Evolutionary conservation across 2,113 vertebrate genomes (phyloP).

Genomic region (Hippopotamus amphibius): DNA sequence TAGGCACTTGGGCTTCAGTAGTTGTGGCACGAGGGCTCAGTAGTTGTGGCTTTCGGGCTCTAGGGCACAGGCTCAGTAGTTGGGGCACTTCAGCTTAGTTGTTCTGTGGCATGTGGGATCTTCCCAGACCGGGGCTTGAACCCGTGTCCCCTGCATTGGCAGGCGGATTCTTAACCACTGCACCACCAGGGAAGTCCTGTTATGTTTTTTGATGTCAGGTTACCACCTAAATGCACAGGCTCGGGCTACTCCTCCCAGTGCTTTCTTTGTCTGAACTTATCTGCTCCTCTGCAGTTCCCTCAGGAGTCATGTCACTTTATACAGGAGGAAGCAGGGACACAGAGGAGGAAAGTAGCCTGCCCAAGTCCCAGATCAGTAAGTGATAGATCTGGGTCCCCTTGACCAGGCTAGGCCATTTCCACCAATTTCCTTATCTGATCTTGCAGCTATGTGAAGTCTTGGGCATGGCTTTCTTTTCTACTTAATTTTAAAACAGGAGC

Average conservation of each 20-base stretch:
- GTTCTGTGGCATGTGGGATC: too few relatives aligned
- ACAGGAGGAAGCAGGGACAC: not conserved
- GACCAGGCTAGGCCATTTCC: not conserved
- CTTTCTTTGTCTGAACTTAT: not conserved
- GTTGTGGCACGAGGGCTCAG: too few relatives aligned
- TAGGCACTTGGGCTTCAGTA: too few relatives aligned
- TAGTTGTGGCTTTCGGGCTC: too few relatives aligned
- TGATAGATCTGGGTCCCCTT: not conserved
- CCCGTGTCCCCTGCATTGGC: too few relatives aligned
- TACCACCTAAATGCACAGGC: not conserved
- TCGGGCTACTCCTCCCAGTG: not conserved
- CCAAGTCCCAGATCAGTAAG: not conserved
- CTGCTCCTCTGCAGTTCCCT: not conserved
- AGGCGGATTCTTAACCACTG: too few relatives aligned
- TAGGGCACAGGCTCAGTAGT: too few relatives aligned
- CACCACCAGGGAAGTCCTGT: too few relatives aligned
- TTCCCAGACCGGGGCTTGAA: too few relatives aligned
- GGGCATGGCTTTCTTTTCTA: not conserved
- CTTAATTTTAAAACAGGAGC: not conserved
- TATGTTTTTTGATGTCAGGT: not conserved
- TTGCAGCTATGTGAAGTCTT: not conserved
- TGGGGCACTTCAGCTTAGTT: too few relatives aligned
- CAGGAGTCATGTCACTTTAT: accelerated
- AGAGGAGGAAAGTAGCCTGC: accelerated
- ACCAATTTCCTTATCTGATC: accelerated